Evolutionary conservation across 1,140 invertebrate genomes (phyloP).

Genomic region (Ips typographus): DNA sequence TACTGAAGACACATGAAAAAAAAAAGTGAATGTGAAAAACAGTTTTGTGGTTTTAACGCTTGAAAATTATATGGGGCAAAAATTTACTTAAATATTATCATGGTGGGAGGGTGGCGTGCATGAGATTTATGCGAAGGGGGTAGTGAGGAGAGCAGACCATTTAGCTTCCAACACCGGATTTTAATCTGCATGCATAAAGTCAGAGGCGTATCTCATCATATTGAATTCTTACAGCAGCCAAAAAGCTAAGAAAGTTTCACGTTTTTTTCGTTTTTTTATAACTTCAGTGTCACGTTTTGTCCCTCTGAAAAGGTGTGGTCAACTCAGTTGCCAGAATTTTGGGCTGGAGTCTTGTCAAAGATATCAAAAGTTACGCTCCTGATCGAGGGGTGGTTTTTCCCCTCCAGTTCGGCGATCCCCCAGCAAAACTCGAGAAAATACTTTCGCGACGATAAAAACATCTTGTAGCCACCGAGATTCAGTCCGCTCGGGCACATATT

Average conservation of each 20-base stretch:
- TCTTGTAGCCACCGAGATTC: conserved; percentile 52
- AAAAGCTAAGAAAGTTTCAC: neutral
- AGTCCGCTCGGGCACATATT: conserved; percentile 52
- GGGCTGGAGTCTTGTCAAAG: too few species aligned
- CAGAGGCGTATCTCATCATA: conserved; percentile 18
- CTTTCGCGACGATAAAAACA: conserved; percentile 51
- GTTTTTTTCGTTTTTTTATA: neutral
- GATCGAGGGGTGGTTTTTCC: conserved; percentile 43
- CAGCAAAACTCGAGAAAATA: conserved; percentile 48
- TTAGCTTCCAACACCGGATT: conserved; percentile 50
- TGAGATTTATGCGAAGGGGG: conserved; percentile 49
- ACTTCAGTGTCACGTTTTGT: too few species aligned
- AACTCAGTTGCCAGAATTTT: too few species aligned
- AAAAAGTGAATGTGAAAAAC: too few species aligned
- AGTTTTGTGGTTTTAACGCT: neutral
- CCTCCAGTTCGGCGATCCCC: conserved; percentile 40
- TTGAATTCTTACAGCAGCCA: neutral
- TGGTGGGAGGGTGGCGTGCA: conserved; percentile 47
- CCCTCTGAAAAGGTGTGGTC: too few species aligned
- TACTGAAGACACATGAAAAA: too few species aligned
- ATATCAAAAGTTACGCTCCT: conserved; percentile 6
- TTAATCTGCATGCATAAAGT: conserved; percentile 52
- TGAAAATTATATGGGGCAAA: conserved; percentile 47
- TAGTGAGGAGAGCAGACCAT: conserved; percentile 46
- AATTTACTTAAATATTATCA: conserved; percentile 54